Evolutionary conservation across 1,140 invertebrate genomes (phyloP), one percentile per base, ranked within the genome.

Genomic region (Hyphantria cunea): DNA sequence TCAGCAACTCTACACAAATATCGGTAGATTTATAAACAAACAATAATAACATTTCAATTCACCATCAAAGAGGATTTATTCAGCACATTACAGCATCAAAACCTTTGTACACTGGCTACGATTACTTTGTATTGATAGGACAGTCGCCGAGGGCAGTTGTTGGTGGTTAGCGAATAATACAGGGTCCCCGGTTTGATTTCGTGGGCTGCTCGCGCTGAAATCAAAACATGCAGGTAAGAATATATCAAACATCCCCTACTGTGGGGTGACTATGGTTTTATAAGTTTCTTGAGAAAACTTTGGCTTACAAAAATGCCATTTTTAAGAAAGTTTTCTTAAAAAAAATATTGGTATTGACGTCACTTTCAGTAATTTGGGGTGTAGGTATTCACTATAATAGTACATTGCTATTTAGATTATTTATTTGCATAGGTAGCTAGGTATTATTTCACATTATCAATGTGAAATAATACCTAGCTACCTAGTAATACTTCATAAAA

Each of bases 181-280:
- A 11, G 44, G 56, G 39, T 50, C 39, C 39, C 15, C 9, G 31
- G 48, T 25, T 42, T 51, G 49, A 51, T 52, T 15, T 31, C 11
- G 33, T 13, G 51, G 15, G 17, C 39, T 39, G 32, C 58, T 47
- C 42, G 39, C 55, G 33, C 48, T 72, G 65, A 63, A 80, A 80
- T 83, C 78, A 84, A 82, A 86, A 81, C 55, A 58, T 80, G 77
- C 85, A 86, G 85, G 85, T 88, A 81, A 39, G 75, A 76, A 83
- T 58, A 58, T 72, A 78, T 79, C 80, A 80, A 82, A 80, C 68
- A 59, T 71, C 50, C 61, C 61, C 39, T 55, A 10, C 9, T 12
- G 59, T 58, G 47, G 55, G 44, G 44, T 17, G 12, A 11, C 52
- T 45, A 64, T 50, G 31, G 3, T 0, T 33, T 8, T 6, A n/a